Percentiles rank a stretch among this genome's conserved stretches.
Conservation (phyloP, 2,888 invertebrate species). For the Callinectes sapidus region DNA sequence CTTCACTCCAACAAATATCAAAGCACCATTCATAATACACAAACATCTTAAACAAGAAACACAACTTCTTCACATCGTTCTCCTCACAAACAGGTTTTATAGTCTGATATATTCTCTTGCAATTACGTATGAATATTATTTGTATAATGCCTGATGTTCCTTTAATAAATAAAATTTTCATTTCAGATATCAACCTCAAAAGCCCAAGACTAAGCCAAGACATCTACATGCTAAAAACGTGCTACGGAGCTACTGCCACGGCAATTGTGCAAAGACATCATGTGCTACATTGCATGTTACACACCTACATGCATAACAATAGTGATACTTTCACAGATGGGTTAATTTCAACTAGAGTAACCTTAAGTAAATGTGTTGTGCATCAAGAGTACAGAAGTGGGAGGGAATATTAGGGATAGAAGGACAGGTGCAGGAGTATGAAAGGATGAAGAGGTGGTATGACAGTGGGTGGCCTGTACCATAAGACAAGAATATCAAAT, state of each 20-base stretch:
- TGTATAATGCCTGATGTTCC: neutral
- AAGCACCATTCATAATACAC: neutral
- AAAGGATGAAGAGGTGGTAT: neutral
- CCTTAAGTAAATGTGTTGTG: neutral
- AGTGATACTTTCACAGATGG: neutral
- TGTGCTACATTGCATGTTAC: neutral
- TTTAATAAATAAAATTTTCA: neutral
- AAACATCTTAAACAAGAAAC: neutral
- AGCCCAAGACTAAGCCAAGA: neutral
- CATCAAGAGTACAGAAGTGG: neutral
- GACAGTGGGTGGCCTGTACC: neutral
- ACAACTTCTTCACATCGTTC: neutral
- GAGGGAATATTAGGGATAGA: neutral
- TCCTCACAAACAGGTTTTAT: neutral
- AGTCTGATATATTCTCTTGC: constrained; percentile 6
- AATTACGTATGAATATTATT: constrained; percentile 39
- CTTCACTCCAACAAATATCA: neutral
- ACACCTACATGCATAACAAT: neutral
- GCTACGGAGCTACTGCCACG: neutral
- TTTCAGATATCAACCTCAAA: neutral
- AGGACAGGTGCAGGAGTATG: neutral
- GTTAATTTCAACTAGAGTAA: neutral
- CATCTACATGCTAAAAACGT: neutral
- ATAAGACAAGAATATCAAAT: neutral
- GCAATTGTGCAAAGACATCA: neutral